Conservation (phyloP, 2,113 vertebrate species). For the Sinocyclocheilus anshuiensis region DNA sequence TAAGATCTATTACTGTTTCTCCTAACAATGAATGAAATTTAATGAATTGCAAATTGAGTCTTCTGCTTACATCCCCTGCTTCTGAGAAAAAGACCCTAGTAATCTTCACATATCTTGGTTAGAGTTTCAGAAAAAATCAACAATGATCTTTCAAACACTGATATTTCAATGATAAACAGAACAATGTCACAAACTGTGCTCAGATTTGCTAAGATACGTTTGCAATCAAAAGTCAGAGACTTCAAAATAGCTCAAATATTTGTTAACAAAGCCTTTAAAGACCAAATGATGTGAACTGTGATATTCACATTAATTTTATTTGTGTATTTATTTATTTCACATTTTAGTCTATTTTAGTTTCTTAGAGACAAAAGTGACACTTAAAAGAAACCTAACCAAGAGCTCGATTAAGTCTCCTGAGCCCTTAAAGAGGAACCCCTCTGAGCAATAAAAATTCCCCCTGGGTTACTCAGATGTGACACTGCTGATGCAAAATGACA, state of each 20-base stretch:
- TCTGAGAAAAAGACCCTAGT: background rate
- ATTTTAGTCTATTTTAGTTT: background rate
- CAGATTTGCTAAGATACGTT: background rate
- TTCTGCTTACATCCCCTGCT: background rate
- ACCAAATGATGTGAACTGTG: background rate
- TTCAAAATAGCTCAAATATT: background rate
- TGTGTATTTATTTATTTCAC: background rate
- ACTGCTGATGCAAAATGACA: conserved; percentile 26
- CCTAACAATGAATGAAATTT: background rate
- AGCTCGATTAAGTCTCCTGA: background rate
- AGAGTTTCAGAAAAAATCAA: background rate
- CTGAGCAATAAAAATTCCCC: background rate
- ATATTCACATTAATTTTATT: background rate
- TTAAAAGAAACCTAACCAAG: conserved; percentile 2
- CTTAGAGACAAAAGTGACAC: background rate
- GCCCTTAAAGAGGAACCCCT: background rate
- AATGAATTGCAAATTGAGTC: background rate
- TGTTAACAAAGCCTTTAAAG: background rate
- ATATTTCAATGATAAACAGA: background rate
- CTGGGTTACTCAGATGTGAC: conserved; percentile 14
- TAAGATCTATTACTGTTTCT: background rate
- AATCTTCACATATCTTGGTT: background rate
- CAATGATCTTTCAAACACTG: too few relatives aligned
- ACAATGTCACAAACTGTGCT: background rate
- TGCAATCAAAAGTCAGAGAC: background rate